phyloP scores from a whole-genome alignment of 2,888 invertebrate genomes.

The Xestia c-nigrum region DNA sequence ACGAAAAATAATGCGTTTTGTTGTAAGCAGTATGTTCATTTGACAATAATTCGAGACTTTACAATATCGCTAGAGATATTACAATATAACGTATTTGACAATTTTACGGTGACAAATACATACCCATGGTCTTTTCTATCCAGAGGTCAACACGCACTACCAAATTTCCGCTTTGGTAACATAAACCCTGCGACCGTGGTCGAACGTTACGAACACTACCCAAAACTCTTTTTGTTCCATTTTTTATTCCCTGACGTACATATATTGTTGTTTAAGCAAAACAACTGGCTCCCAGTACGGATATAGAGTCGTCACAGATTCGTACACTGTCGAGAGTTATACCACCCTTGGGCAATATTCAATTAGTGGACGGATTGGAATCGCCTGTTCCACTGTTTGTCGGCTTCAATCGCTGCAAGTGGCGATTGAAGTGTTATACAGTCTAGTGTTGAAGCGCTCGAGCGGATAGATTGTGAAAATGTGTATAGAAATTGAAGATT shows the following conservation, averaged over 20 bases:
- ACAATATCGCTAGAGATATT: too few species aligned
- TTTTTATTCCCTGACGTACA: constrained; percentile 71
- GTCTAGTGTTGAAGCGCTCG: constrained; percentile 41
- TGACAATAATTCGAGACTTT: too few species aligned
- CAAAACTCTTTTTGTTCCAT: constrained; percentile 62
- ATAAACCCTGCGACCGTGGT: constrained; percentile 29
- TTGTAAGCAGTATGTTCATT: too few species aligned
- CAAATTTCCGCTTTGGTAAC: constrained; percentile 40
- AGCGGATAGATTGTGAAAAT: constrained; percentile 50
- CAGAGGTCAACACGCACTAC: constrained; percentile 19
- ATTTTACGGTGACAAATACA: too few species aligned
- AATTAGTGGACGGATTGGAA: constrained; percentile 73
- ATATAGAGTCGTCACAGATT: constrained; percentile 72
- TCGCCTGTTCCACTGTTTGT: constrained; percentile 60
- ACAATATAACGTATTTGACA: too few species aligned
- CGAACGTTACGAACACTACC: constrained; percentile 41
- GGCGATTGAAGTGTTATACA: constrained; percentile 56
- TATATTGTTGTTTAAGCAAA: constrained; percentile 80
- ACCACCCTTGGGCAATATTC: constrained; percentile 76
- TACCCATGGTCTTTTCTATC: constrained; percentile 9
- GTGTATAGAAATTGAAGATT: constrained; percentile 38
- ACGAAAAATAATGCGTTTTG: too few species aligned
- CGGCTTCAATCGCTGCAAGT: constrained; percentile 65
- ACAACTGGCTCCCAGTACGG: constrained; percentile 77
- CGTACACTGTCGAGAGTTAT: constrained; percentile 74